These are phyloP conservation scores for Drosophila austrosaltans DNA, from an alignment of 2,888 invertebrate species.

Conservation along the genomic window DNA sequence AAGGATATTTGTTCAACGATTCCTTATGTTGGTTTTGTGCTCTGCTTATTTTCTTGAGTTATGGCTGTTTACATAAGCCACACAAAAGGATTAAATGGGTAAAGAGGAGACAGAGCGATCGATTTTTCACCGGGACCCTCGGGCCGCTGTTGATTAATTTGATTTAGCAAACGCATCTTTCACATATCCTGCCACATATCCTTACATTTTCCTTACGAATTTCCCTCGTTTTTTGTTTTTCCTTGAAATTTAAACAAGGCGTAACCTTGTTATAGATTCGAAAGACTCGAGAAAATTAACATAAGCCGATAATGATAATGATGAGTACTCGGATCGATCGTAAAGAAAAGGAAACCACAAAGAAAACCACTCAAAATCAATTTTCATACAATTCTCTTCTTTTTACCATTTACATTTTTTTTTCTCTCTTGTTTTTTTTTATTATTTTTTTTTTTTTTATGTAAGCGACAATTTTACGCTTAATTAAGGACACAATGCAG, in stretches of 20 bases:
- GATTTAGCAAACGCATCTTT: constrained; percentile 66
- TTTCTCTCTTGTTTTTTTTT: constrained; percentile 28
- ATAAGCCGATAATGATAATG: constrained; percentile 59
- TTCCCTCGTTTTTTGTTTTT: background rate
- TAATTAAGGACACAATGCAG: constrained; percentile 57
- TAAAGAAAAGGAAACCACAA: constrained; percentile 8
- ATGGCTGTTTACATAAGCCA: constrained; percentile 74
- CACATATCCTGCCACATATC: background rate
- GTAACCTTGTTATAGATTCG: constrained; percentile 40
- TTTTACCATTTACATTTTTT: constrained; percentile 33
- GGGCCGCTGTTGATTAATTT: constrained; percentile 67
- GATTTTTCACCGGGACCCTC: constrained; percentile 22
- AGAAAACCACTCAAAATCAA: constrained; percentile 68
- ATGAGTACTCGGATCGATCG: background rate
- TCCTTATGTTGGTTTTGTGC: constrained; percentile 15
- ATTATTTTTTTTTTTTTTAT: constrained; percentile 33
- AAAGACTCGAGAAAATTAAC: constrained; percentile 50
- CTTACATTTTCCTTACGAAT: background rate
- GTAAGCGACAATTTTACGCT: constrained; percentile 70
- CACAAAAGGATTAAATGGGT: constrained; percentile 74
- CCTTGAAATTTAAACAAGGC: constrained; percentile 42
- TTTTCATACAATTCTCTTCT: constrained; percentile 47
- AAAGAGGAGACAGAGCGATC: constrained; percentile 6
- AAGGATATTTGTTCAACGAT: constrained; percentile 14
- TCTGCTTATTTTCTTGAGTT: constrained; percentile 44